Conservation (phyloP, 2,888 invertebrate species). For the Netelia melanura region DNA sequence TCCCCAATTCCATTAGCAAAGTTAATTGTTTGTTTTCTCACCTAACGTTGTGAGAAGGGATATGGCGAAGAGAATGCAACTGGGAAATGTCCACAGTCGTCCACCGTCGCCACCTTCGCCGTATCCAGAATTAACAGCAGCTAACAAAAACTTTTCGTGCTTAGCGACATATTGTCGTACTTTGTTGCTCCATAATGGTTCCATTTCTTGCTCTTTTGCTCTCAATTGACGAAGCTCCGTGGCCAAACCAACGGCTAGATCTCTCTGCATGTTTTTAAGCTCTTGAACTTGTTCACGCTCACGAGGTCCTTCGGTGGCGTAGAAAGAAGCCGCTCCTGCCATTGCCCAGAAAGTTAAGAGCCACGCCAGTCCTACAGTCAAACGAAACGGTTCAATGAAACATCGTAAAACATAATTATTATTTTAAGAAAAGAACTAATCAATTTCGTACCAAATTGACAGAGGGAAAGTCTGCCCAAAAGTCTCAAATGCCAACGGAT, state of each 20-base stretch:
- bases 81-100: constrained; percentile 89
- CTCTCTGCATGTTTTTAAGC: constrained; percentile 87
- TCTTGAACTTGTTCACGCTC: constrained; percentile 86
- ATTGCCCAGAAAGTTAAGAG: constrained; percentile 88
- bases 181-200: constrained; percentile 88
- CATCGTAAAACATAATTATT: not conserved
- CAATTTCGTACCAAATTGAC: constrained; percentile 79
- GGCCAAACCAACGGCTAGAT: constrained; percentile 88
- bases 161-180: constrained; percentile 87
- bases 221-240: constrained; percentile 88
- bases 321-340: constrained; percentile 88
- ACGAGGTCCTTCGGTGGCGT: constrained; percentile 88
- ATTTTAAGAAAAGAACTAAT: not conserved
- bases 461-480: constrained; percentile 79
- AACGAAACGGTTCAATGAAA: not conserved
- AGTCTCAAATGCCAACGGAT: constrained; percentile 79
- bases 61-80: constrained; percentile 89
- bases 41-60: constrained; percentile 90
- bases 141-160: constrained; percentile 87
- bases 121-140: constrained; percentile 86
- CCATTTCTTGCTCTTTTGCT: constrained; percentile 83
- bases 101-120: constrained; percentile 86
- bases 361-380: constrained; percentile 85
- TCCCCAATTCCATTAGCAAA: not conserved
- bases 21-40: constrained; percentile 76